phyloP scores from a whole-genome alignment of 2,797 vertebrate genomes.

The Strix occidentalis region DNA sequence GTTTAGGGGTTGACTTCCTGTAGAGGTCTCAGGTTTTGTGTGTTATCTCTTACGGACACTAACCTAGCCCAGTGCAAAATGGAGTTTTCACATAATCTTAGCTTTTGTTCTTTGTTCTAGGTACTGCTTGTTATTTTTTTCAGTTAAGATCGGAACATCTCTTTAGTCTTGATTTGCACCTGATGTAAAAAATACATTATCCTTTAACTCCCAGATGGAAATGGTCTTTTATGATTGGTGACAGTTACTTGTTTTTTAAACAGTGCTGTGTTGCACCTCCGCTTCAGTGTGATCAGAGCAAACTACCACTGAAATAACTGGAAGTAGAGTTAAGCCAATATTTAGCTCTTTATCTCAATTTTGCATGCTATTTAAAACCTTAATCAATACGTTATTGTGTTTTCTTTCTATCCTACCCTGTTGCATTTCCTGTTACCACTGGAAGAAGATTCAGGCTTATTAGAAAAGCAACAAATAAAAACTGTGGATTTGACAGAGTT shows the following conservation, averaged over 20 bases:
- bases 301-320: background rate
- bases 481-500: background rate
- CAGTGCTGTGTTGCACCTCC: background rate
- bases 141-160: background rate
- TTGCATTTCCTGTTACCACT: background rate
- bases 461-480: background rate
- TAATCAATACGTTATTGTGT: background rate
- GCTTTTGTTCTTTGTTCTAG: background rate
- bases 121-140: background rate
- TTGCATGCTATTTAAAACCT: conserved; percentile 10
- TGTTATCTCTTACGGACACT: background rate
- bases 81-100: background rate
- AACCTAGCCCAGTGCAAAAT: background rate
- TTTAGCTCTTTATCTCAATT: background rate
- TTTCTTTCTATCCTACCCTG: background rate
- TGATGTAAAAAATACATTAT: background rate
- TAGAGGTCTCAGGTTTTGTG: background rate
- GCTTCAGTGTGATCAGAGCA: background rate
- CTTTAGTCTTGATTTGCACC: background rate
- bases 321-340: background rate
- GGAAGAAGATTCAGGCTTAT: background rate
- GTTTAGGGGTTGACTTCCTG: background rate
- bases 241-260: background rate
- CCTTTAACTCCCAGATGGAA: background rate
- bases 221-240: background rate